Evolutionary conservation across 2,113 vertebrate species (phyloP).

Genomic region (Nannobrachium achirus): DNA sequence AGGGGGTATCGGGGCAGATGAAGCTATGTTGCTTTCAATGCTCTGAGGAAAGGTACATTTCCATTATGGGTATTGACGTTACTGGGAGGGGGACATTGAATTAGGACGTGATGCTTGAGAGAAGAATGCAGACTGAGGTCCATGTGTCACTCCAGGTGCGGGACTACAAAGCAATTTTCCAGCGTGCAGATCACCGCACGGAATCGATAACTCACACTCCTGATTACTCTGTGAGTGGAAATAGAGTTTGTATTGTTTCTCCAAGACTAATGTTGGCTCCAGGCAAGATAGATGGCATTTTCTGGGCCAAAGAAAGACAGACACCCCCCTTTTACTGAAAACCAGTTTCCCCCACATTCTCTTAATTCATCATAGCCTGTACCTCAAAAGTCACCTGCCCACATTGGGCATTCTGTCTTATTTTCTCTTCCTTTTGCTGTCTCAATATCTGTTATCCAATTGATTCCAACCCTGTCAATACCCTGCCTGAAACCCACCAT

Average conservation of each 20-base stretch:
- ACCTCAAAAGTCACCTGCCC: slow-evolving; percentile 38
- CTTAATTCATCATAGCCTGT: slow-evolving; percentile 55
- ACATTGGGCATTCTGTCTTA: slow-evolving; percentile 9
- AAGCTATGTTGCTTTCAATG: background rate
- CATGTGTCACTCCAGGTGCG: slow-evolving; percentile 51
- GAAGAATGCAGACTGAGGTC: slow-evolving; percentile 28
- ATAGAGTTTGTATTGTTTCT: slow-evolving; percentile 81
- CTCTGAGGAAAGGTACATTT: slow-evolving; percentile 51
- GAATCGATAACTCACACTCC: slow-evolving; percentile 75
- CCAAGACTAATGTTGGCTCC: slow-evolving; percentile 74
- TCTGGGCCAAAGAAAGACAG: slow-evolving; percentile 47
- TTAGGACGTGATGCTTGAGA: slow-evolving; percentile 39
- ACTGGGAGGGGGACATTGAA: slow-evolving; percentile 24
- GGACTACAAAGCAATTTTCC: slow-evolving; percentile 75
- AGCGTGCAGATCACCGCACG: slow-evolving; percentile 57
- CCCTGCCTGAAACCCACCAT: too few relatives aligned
- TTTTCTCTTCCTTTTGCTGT: background rate
- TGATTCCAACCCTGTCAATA: too few relatives aligned
- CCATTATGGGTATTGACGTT: slow-evolving; percentile 44
- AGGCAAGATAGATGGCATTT: slow-evolving; percentile 72
- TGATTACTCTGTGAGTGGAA: slow-evolving; percentile 76
- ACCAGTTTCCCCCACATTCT: slow-evolving; percentile 42
- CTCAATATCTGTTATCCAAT: slow-evolving; percentile 42
- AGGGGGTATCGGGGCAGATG: background rate
- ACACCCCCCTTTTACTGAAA: slow-evolving; percentile 42